Evolutionary conservation across 2,797 vertebrate species (phyloP), one percentile per base, ranked within the genome.

Genomic region (Rhyacichthys aspro): DNA sequence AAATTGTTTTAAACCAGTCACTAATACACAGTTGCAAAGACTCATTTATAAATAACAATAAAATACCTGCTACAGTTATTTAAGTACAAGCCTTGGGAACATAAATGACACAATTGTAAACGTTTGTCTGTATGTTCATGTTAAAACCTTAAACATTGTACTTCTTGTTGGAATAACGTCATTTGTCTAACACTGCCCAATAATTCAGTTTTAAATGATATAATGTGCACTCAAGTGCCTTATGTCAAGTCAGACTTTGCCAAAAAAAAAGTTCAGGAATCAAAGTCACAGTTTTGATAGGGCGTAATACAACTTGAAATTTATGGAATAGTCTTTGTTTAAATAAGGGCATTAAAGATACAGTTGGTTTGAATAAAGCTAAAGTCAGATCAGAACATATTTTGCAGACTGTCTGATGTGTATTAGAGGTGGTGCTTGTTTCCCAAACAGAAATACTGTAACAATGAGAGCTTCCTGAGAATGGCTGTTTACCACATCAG

Each of bases 381-480:
- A 64, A 70, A 61, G 34, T 63, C 56, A 45, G 63, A 70, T 34
- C 46, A 38, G 44, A 71, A 76, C 46, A 56, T 72, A 56, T 70
- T 74, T 55, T 58, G 28, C 43, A 43, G 57, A 64, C 23, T 71
- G 59, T 73, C 58, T 69, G 46, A 73, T 50, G 68, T 69, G 63
- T 67, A 81, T 69, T 58, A 71, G 69, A 71, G 86, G 93, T 95
- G 91, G 93, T 83, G 91, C 84, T 91, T 90, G 86, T 92, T 92
- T 89, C 79, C 78, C 74, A 85, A 81, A 86, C 70, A 82, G 82
- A 76, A 77, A 90, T 92, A 81, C 74, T 92, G 81, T 86, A 81
- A 90, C 72, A 81, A 74, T 78, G 83, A 93, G 91, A 91, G 94
- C 90, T 95, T 98, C 97, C 96, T 98, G 97, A 98, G 97, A 88